Conservation (phyloP, 2,888 invertebrate species). For the Temnothorax rugatulus region DNA sequence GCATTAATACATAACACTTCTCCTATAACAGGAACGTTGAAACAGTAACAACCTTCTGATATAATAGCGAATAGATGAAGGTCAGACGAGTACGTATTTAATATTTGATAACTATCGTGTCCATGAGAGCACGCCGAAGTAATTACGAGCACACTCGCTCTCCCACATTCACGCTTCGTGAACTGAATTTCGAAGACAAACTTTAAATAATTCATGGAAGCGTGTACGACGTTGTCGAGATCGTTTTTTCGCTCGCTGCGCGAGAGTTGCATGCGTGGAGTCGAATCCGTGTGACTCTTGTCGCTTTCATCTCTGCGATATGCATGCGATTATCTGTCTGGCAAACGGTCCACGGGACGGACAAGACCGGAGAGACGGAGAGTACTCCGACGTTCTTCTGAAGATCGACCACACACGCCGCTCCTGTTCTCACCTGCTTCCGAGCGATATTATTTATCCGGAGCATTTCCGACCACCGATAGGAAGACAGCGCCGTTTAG, state of each 20-base stretch:
- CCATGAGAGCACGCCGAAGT: slow-evolving; percentile 19
- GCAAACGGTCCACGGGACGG: not conserved
- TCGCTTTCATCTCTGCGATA: not conserved
- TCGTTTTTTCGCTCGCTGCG: slow-evolving; percentile 15
- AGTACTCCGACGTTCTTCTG: no score
- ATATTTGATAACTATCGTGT: slow-evolving; percentile 35
- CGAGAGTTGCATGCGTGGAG: not conserved
- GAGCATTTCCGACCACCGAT: slow-evolving; percentile 61
- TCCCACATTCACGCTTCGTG: slow-evolving; percentile 45
- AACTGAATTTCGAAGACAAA: slow-evolving; percentile 52
- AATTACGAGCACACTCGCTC: slow-evolving; percentile 44
- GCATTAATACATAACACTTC: not conserved
- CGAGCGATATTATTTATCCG: slow-evolving; percentile 71
- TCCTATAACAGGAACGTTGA: not conserved
- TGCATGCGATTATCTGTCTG: not conserved
- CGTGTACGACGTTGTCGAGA: slow-evolving; percentile 43
- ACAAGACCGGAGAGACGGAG: not conserved
- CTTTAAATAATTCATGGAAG: slow-evolving; percentile 63
- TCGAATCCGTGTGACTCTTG: slow-evolving; percentile 7
- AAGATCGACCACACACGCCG: slow-evolving; percentile 27
- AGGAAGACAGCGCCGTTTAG: slow-evolving; percentile 53
- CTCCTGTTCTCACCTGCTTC: slow-evolving; percentile 49
- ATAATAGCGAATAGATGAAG: slow-evolving; percentile 23
- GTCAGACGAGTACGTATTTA: slow-evolving; percentile 30
- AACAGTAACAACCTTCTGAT: not conserved